Conservation (phyloP, 2,888 invertebrate species). For the Lysandra bellargus region DNA sequence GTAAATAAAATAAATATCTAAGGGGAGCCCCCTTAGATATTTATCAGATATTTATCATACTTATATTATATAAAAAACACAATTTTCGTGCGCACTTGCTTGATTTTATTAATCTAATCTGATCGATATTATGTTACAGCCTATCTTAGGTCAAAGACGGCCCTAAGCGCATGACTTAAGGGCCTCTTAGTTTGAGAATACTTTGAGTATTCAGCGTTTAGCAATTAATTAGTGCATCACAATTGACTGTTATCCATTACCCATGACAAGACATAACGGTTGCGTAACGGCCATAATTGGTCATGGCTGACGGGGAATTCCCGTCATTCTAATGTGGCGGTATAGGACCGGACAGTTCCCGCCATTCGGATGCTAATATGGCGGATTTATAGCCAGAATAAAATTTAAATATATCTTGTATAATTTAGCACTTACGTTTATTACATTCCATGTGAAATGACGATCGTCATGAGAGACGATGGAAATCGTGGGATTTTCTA, state of each 20-base stretch:
- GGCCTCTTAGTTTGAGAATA: background rate
- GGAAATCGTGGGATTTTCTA: background rate
- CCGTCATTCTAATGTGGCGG: background rate
- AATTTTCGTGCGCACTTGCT: no score
- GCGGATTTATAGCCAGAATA: background rate
- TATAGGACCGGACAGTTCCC: background rate
- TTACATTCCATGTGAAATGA: background rate
- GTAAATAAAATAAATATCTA: no score
- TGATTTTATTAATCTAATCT: background rate
- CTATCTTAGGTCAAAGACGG: background rate
- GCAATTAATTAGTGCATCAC: background rate
- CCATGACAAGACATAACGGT: background rate
- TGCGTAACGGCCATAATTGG: background rate
- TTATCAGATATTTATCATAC: no score
- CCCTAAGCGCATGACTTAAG: no score
- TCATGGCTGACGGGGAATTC: background rate
- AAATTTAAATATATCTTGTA: background rate
- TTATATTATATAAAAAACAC: no score
- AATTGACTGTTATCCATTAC: background rate
- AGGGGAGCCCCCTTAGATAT: no score
- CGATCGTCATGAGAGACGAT: background rate
- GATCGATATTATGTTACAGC: background rate
- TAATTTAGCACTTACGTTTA: background rate
- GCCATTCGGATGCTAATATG: slow-evolving; percentile 2
- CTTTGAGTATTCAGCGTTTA: background rate